Evolutionary conservation across 2,888 invertebrate species (phyloP).

Genomic region (Gerris lacustris): DNA sequence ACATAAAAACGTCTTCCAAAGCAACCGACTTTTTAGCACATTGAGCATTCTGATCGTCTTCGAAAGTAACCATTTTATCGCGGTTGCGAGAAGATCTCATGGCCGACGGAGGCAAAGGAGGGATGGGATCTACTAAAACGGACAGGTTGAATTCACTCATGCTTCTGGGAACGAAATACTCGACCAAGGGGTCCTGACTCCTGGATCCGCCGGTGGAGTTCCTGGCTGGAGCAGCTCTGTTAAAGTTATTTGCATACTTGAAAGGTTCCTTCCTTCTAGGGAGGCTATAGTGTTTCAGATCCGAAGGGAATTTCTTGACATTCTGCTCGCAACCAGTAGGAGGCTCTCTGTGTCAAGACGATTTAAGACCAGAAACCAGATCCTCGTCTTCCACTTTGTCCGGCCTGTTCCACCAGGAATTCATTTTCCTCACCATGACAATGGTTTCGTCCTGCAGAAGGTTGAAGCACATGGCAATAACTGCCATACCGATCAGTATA

Average conservation of each 20-base stretch:
- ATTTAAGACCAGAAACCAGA: constrained; percentile 40
- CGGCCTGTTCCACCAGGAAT: constrained; percentile 34
- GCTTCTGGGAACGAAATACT: constrained; percentile 73
- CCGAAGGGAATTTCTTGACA: constrained; percentile 25
- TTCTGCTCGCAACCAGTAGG: constrained; percentile 38
- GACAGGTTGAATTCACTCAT: constrained; percentile 70
- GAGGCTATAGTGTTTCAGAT: constrained; percentile 28
- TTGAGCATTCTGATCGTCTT: constrained; percentile 47
- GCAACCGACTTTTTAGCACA: constrained; percentile 38
- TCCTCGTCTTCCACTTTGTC: constrained; percentile 39
- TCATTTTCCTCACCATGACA: constrained; percentile 43
- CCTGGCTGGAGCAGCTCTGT: constrained; percentile 29
- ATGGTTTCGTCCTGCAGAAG: constrained; percentile 66
- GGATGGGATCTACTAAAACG: constrained; percentile 44
- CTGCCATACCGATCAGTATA: constrained; percentile 70
- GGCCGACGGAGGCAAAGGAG: constrained; percentile 34
- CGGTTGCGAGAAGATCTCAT: constrained; percentile 39
- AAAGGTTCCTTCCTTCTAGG: constrained; percentile 26
- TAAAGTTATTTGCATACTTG: constrained; percentile 25
- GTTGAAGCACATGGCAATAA: constrained; percentile 78
- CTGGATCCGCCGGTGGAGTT: constrained; percentile 35
- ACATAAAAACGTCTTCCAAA: constrained; percentile 67
- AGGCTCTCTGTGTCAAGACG: constrained; percentile 44
- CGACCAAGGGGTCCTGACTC: constrained; percentile 42
- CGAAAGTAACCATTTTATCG: constrained; percentile 70